Evolutionary conservation across 2,888 invertebrate genomes (phyloP), one percentile per base, ranked within the genome.

Genomic region (Hydrotaea cyrtoneurina): DNA sequence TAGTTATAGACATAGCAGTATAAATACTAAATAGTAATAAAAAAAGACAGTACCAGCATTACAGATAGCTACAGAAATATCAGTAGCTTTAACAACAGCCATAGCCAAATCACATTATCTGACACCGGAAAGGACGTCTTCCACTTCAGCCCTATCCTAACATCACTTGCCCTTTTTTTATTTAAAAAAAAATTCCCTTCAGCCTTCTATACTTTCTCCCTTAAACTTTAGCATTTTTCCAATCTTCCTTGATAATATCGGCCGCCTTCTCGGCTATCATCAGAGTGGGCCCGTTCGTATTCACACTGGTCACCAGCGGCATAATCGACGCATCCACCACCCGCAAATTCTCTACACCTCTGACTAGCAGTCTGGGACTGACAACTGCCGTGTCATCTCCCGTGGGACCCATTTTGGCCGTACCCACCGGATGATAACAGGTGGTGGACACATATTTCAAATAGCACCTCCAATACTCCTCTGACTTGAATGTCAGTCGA

Each of bases 241-340:
- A 89, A 64, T 88, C 87, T 36, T 89, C 86, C 71, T 87, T 87
- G 11, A 90, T 87, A 66, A 90, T 86, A 72, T 96, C 96, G 10
- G 96, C 94, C 0, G 94, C 96, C 89, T 96, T 97, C 90, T 97
- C 97, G 0, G 95, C 97, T 78, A 97, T 96, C 96, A 97, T 97
- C 31, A 97, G 95, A 0, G 95, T 94, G 0, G 97, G 96, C 0
- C 96, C 97, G 90, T 97, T 97, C 0, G 96, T 96, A 91, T 97
- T 97, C 0, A 96, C 97, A 74, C 94, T 95, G 0, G 95, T 94
- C 75, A 97, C 95, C 10, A 92, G 93, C 0, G 97, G 97, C 95
- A 97, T 97, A 26, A 97, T 94, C 86, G 96, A 96, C 0, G 95
- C 96, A 90, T 97, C 97, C 2, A 96, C 94, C 0, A 97, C 96